Base-by-base conservation (phyloP, 1,140 invertebrate species). In the Drosophila kikkawai region DNA sequence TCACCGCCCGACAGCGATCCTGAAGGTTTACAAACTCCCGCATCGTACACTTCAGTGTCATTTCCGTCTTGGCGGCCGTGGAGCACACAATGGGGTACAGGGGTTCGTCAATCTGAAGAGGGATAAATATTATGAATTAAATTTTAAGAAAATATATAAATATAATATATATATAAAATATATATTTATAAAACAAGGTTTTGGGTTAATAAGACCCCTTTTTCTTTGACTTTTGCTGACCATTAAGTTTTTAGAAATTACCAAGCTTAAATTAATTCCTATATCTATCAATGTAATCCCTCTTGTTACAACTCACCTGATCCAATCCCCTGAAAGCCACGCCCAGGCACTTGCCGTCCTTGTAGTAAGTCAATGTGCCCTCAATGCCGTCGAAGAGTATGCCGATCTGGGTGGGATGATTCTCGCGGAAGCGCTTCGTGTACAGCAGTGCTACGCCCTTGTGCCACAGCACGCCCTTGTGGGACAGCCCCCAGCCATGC, bases 1-100 rank as follows among this genome's bases (percentile, higher is more conserved):
- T 95, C 17, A 94, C 94, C 0, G 94, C 94, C 13, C 94, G 91
- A 88, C 94, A 95, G 26, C 94, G 91, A 87, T 96, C 96, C 82
- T 96, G 95, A 7, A 97, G 93, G 86, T 94, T 96, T 0, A 94
- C 93, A 82, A 95, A 96, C 71, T 95, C 95, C 32, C 95, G 79
- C 60, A 93, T 93, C 32, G 94, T 94, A 7, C 92, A 84, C 13
- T 93, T 93, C 0, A 96, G 80, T 0, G 94, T 94, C 95, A 97
- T 96, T 93, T 96, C 95, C 5, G 96, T 96, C 92, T 96, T 96
- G 19, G 96, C 96, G 0, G 96, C 96, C 0, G 96, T 96, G 3
- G 96, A 96, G 73, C 95, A 95, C 3, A 96, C 93, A 39, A 96
- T 94, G 6, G 96, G 96, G 91, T 95, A 96, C 0, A 97, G 93